A percentile compares a stretch with the other conserved stretches of the same genome.
Evolutionary conservation across 2,113 vertebrate genomes (phyloP).

Genomic region (Microcebus griseorufus): DNA sequence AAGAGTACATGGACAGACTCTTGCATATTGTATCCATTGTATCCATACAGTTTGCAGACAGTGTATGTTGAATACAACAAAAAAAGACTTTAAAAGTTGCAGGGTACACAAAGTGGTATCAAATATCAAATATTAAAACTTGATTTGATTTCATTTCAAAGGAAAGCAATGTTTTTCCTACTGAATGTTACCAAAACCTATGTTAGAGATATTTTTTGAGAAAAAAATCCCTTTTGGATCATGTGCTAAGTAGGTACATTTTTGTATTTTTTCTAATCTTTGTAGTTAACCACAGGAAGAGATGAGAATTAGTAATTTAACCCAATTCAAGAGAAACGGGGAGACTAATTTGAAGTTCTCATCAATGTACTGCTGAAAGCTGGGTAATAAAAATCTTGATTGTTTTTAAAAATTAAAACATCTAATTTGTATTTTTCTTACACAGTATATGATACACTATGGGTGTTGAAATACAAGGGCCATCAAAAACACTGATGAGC

Average conservation of each 20-base stretch:
- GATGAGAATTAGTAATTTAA: not conserved
- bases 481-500: not conserved
- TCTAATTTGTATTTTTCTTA: not conserved
- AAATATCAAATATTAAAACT: not conserved
- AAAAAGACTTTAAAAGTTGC: not conserved
- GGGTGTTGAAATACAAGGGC: not conserved
- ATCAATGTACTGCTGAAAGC: not conserved
- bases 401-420: not conserved
- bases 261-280: conserved; percentile 13
- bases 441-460: not conserved
- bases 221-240: not conserved
- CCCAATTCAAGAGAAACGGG: not conserved
- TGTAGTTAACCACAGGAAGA: not conserved
- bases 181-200: not conserved
- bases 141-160: not conserved
- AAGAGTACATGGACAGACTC: not conserved
- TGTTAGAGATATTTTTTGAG: not conserved
- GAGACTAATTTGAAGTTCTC: not conserved
- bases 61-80: not conserved
- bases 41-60: not conserved
- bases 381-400: not conserved
- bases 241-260: not conserved
- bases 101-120: not conserved
- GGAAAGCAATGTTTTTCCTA: not conserved
- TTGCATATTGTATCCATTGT: not conserved